A percentile compares a stretch with the other conserved stretches of the same genome.
phyloP scores from a whole-genome alignment of 2,797 vertebrate genomes.

The Takifugu ocellatus region DNA sequence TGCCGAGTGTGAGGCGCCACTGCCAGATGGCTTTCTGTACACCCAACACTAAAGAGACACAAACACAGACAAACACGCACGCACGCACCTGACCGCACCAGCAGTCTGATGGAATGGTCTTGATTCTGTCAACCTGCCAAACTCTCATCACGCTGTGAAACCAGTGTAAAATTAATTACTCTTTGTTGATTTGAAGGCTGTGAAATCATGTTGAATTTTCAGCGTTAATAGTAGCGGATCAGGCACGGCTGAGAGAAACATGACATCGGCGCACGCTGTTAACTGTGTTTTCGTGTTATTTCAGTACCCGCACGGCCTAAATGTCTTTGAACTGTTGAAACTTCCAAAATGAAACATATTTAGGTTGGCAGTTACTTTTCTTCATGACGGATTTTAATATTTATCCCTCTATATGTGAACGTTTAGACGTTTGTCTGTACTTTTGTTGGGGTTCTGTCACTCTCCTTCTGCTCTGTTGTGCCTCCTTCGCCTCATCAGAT shows the following conservation, averaged over 20 bases:
- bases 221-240: constrained; percentile 7
- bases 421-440: too few relatives aligned
- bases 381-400: too few relatives aligned
- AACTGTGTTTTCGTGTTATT: constrained; percentile 4
- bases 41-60: constrained; percentile 43
- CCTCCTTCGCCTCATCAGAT: too few relatives aligned
- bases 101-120: constrained; percentile 56
- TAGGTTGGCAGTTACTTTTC: too few relatives aligned
- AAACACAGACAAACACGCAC: constrained; percentile 9
- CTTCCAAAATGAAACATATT: not conserved
- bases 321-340: too few relatives aligned
- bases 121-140: constrained; percentile 60
- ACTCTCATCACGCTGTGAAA: constrained; percentile 50
- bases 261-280: not conserved
- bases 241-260: not conserved
- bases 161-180: constrained; percentile 53
- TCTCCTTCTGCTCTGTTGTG: too few relatives aligned
- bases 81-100: constrained; percentile 38
- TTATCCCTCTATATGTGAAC: too few relatives aligned
- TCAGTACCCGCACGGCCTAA: not conserved
- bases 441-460: too few relatives aligned
- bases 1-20: constrained; percentile 79
- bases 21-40: constrained; percentile 89
- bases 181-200: constrained; percentile 38
- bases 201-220: constrained; percentile 22